Base-by-base conservation (phyloP, 2,888 invertebrate species). In the Drosophila nigricruria region DNA sequence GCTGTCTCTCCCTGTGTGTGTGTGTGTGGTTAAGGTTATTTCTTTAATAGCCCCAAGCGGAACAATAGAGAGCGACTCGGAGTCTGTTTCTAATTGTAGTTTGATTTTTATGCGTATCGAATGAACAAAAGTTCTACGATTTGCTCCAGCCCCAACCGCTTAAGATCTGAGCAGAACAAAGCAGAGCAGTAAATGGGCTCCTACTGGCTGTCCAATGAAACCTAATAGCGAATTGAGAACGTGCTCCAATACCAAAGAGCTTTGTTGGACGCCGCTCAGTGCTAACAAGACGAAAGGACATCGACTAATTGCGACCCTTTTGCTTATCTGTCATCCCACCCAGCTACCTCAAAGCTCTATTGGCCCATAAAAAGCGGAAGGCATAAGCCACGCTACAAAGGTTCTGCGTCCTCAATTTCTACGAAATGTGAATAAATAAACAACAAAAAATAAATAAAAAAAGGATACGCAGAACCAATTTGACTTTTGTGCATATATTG, bases 101-200 rank as follows among this genome's bases (percentile, higher is more conserved):
- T 89, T 86, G 90, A 86, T 86, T 86, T 88, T 77, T 77, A 75
- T 84, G 77, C 88, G 89, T 84, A 83, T 84, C 88, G 89, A 84
- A 88, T 80, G 83, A 50, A 61, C 49, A 59, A 75, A 87, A 77
- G 67, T 64, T 73, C 58, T 34, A 30, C 14, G 18, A 27, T 40
- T 36, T 6, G 20, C 42, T 10, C 47, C 40, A 16, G 14, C 23
- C 9, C 14, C 36, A 38, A 16, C 49, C 47, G 27, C 18, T 12
- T 18, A n/a, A 36, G 10, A 50, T n/a, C 3, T 43, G 16, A 40
- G 38, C 50, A 45, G 45, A 38, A 62, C 62, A 68, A 65, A 49
- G 30, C 53, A 10, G 20, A 32, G 27, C 53, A 25, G n/a, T 45
- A 56, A 78, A 75, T 30, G 45, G 34, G 5, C 25, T 38, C 27